phyloP scores from a whole-genome alignment of 2,113 vertebrate species.

The rabbit (Oryctolagus cuniculus) region DNA sequence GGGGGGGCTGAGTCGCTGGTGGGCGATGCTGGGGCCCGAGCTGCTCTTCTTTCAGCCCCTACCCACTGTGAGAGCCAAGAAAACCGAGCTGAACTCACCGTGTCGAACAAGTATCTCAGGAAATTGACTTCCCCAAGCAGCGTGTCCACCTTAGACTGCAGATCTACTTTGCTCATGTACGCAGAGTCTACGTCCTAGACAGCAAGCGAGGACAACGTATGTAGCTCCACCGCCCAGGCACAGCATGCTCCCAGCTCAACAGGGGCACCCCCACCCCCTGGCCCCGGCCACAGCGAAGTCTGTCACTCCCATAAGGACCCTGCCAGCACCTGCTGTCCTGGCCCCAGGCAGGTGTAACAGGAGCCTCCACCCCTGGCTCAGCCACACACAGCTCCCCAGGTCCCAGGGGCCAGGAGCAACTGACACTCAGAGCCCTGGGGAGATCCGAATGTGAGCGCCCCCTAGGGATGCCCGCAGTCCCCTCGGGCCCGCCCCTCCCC shows the following conservation, averaged over 20 bases:
- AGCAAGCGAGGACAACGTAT: background rate
- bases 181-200: constrained; percentile 88
- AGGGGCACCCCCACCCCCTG: too few relatives aligned
- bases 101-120: constrained; percentile 83
- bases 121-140: constrained; percentile 83
- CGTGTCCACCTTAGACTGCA: constrained; percentile 85
- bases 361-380: background rate
- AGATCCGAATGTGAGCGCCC: too few relatives aligned
- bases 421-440: background rate
- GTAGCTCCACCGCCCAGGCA: background rate
- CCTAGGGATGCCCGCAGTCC: too few relatives aligned
- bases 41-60: background rate
- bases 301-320: background rate
- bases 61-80: background rate
- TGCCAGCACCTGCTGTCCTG: background rate
- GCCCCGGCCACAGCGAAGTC: background rate
- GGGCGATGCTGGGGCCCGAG: background rate
- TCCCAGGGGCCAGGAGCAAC: background rate
- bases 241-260: background rate
- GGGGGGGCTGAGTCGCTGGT: background rate
- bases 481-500: background rate
- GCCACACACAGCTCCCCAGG: background rate
- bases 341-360: background rate
- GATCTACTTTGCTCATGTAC: constrained; percentile 85
- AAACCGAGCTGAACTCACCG: constrained; percentile 79